A percentile compares a stretch with the other conserved stretches of the same genome.
These are phyloP conservation scores for Anaspis maculata DNA, from an alignment of 2,888 invertebrate species.

Conservation along the genomic window DNA sequence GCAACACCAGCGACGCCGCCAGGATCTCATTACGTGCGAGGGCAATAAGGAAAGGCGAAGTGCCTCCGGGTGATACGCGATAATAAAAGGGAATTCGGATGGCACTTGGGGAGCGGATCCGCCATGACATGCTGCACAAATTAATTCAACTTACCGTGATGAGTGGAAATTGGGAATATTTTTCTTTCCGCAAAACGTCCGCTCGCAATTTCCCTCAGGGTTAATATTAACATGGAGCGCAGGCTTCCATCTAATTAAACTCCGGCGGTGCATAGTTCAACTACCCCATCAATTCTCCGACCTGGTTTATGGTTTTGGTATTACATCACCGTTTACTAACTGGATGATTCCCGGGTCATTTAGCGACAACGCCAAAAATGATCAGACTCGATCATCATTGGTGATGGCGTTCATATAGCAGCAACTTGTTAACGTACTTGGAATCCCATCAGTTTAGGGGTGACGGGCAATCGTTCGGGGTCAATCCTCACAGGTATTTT, in stretches of 20 bases:
- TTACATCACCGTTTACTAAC: too few relatives aligned
- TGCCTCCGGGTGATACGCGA: constrained; percentile 15
- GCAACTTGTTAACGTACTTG: too few relatives aligned
- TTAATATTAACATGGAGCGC: constrained; percentile 32
- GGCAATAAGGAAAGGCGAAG: constrained; percentile 18
- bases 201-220: constrained; percentile 35
- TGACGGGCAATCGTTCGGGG: too few relatives aligned
- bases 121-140: constrained; percentile 25
- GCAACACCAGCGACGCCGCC: too few relatives aligned
- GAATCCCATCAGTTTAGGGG: too few relatives aligned
- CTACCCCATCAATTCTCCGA: constrained; percentile 24
- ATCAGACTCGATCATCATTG: too few relatives aligned
- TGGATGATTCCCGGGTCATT: too few relatives aligned
- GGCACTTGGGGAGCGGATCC: constrained; percentile 14
- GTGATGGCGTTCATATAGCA: too few relatives aligned
- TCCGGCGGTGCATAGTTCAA: constrained; percentile 27
- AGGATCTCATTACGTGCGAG: constrained; percentile 20
- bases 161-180: constrained; percentile 34
- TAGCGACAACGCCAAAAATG: too few relatives aligned
- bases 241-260: constrained; percentile 34
- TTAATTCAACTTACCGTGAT: constrained; percentile 32
- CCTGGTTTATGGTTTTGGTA: too few relatives aligned
- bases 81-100: constrained; percentile 21
- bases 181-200: constrained; percentile 35
- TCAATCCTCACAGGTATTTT: too few relatives aligned